Base-by-base conservation (phyloP, 2,797 vertebrate genomes). In the Cyprinella venusta region DNA sequence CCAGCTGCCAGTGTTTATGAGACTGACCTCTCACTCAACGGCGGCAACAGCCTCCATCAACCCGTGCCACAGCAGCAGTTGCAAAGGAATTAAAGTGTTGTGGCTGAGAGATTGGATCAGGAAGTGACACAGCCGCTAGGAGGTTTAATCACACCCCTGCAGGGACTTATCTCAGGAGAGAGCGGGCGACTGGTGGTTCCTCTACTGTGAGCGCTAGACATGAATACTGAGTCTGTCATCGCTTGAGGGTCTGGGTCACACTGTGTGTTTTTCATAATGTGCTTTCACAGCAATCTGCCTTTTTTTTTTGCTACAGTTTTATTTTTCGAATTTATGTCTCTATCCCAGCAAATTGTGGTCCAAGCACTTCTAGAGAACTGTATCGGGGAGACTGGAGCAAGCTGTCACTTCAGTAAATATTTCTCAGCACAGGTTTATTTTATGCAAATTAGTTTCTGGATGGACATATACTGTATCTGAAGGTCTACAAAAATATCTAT, bases 1-100 rank as follows among this genome's bases (percentile, higher is more conserved):
- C 80, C 83, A 86, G 86, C 86, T 84, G 82, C 81, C 21, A 65
- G 76, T 40, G 38, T 84, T 88, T 88, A 88, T 87, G 85, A 83
- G 85, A 69, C 81, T 87, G 88, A 89, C 85, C 88, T 88, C 87
- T 74, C 64, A 85, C 81, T 88, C 85, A 85, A 75, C 72, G 40
- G 36, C 74, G 42, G 81, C 70, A 40, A 71, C 67, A 40, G 76
- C 67, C 76, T 24, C 85, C 71, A 74, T 84, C 79, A 85, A 78
- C 77, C 80, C 61, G 36, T 82, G 67, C 65, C 78, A 56, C 24
- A 76, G 67, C 79, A 75, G 63, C 9, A 45, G 71, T 80, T 64
- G 61, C 50, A n/a, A 30, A 88, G 83, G 78, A 88, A 88, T 88
- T 85, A 89, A 88, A 83, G 79, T 68, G 84, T 82, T 33, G 50